Base-by-base conservation (phyloP, 2,888 invertebrate genomes). In the Nephrocerus scutellatus region DNA sequence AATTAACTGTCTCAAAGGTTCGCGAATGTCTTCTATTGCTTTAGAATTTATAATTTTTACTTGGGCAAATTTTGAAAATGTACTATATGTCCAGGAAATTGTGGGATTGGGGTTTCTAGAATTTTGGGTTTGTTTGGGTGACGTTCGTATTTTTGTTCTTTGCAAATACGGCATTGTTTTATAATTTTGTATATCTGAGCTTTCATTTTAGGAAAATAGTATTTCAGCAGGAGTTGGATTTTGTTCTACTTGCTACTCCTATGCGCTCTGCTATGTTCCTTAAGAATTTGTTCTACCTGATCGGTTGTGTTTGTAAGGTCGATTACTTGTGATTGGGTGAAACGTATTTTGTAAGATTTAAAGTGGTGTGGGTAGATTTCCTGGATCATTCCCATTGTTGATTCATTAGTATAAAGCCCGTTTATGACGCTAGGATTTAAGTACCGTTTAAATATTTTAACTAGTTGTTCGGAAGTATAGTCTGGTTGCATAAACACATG, bases 101-200 rank as follows among this genome's bases (percentile, higher is more conserved):
- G 10, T 3, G 35, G 39, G 10, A 39, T 35, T 5, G 36, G 44
- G 3, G 37, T 39, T 10, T 26, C 19, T 19, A 34, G 31, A 14
- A 38, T 12, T 20, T 39, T n/a, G 21, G 35, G 34, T 13, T 45
- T 36, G 6, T 26, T 28, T 8, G 32, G 37, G 4, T 39, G 39
- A 3, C 39, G 22, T 3, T 45, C 38, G 25, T 45, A 42, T 34
- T 39, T 44, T 10, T 31, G 19, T 20, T 30, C 31, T 13, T 28
- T 13, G 19, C 31, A 36, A 15, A 29, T 36, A 4, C n/a, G 12
- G 23, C 37, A 36, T 19, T 30, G 21, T 35, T 30, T 40, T 6
- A 40, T 29, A 14, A 30, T 28, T 25, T 24, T 24, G 3, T 41
- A 13, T 1, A 36, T 36, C 25, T 36, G 39, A 5, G 29, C 18